Evolutionary conservation across 2,888 invertebrate species (phyloP), one percentile per base, ranked within the genome.

Genomic region (Chaetoderma sp.): DNA sequence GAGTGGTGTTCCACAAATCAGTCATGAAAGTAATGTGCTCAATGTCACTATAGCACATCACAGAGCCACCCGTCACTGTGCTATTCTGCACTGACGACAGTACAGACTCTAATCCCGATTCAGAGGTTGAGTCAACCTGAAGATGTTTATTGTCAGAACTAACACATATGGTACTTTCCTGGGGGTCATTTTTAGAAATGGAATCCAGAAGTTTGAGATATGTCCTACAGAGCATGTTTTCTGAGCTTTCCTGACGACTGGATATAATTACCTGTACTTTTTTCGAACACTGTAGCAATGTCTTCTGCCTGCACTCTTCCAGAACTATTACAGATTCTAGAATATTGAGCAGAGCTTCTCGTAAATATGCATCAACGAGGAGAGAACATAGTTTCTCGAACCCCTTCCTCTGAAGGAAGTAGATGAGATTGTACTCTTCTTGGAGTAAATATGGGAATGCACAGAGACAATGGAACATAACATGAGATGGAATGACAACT

Each of bases 1-100:
- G 78, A 73, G 81, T 81, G 0, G 82, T 78, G 65, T 76, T 75
- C 84, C 84, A 84, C 72, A 83, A 72, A 62, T 83, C 81, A 25
- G 78, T 77, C 32, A 81, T 70, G 16, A 79, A 68, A 18, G 79
- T 68, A 5, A 73, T 32, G 25, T 73, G 60, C 45, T 74, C 75
- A 36, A 76, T 16, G 33, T 39, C 42, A 13, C 8, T 13, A 39
- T n/a, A 36, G 2, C 21, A 33, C 18, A 33, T 16, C 4, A 28
- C 32, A 10, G 52, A 52, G 21, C 32, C 52, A 10, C 32, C 32
- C 32, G 52, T 52, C n/a, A n/a, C n/a, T n/a, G n/a, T n/a, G n/a
- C n/a, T n/a, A n/a, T n/a, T n/a, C n/a, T n/a, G n/a, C n/a, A n/a
- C n/a, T n/a, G n/a, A n/a, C n/a, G n/a, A n/a, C n/a, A n/a, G n/a